Conservation (phyloP, 2,113 vertebrate species). For the Notothenia coriiceps region DNA sequence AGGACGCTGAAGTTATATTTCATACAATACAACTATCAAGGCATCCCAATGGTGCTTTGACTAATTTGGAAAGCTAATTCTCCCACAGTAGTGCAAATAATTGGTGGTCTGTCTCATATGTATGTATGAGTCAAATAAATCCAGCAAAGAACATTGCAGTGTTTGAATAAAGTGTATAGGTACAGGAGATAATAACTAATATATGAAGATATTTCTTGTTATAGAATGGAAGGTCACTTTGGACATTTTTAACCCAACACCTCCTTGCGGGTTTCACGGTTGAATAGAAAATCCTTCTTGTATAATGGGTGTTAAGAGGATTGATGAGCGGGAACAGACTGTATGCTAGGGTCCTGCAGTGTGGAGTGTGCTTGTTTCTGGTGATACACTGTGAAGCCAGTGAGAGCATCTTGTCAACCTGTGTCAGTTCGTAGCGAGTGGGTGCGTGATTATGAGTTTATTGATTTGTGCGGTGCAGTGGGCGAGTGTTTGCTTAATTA, state of each 20-base stretch:
- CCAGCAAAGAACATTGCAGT: not conserved
- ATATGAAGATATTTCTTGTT: not conserved
- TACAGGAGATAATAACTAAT: not conserved
- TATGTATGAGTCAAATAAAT: not conserved
- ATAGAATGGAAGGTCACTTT: not conserved
- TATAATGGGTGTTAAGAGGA: not conserved
- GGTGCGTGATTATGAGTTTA: constrained; percentile 7
- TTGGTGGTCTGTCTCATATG: not conserved
- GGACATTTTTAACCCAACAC: not conserved
- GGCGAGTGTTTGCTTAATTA: constrained; percentile 27
- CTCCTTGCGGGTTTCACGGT: not conserved
- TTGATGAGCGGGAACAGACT: not conserved
- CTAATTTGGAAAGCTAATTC: not conserved
- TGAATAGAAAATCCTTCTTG: not conserved
- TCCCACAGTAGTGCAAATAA: not conserved
- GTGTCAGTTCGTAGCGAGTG: constrained; percentile 13
- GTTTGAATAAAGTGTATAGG: not conserved
- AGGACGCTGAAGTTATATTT: too few relatives aligned
- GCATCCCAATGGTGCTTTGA: not conserved
- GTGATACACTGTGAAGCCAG: constrained; percentile 15
- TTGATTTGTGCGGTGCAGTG: constrained; percentile 17
- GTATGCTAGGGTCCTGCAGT: not conserved
- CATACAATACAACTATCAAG: too few relatives aligned
- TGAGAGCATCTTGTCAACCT: constrained; percentile 27
- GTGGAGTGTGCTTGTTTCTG: not conserved